phyloP scores from a whole-genome alignment of 2,113 vertebrate species.

The Leuciscus idus region DNA sequence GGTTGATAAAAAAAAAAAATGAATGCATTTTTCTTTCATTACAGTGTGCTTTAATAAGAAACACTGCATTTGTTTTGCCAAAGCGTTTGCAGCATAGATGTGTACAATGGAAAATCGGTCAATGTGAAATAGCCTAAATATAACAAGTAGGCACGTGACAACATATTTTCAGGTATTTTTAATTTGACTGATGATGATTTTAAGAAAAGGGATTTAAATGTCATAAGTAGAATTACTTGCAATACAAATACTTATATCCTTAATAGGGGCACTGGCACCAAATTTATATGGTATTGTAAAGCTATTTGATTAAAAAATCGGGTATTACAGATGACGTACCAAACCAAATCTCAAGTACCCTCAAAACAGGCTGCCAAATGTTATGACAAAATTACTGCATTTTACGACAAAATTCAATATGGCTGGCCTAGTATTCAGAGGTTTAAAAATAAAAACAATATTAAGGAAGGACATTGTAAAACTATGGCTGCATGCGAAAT shows the following conservation, averaged over 20 bases:
- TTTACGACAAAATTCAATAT: background rate
- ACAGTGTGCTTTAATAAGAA: background rate
- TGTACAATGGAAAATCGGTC: background rate
- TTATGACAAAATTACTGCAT: background rate
- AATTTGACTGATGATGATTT: background rate
- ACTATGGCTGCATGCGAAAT: background rate
- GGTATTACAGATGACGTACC: background rate
- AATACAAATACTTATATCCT: background rate
- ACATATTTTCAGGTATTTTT: background rate
- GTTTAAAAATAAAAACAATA: background rate
- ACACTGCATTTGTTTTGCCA: background rate
- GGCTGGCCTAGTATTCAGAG: background rate
- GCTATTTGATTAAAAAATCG: background rate
- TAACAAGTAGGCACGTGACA: background rate
- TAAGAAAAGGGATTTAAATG: background rate
- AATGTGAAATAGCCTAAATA: background rate
- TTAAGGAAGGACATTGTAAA: background rate
- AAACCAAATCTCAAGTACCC: background rate
- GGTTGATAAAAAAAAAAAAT: background rate
- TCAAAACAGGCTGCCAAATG: background rate
- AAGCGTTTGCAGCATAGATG: background rate
- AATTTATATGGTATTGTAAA: background rate
- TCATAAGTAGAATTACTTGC: background rate
- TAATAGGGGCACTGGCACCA: background rate
- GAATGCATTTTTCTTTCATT: background rate